Conservation (phyloP, 2,888 invertebrate genomes). For the Apoderus coryli region DNA sequence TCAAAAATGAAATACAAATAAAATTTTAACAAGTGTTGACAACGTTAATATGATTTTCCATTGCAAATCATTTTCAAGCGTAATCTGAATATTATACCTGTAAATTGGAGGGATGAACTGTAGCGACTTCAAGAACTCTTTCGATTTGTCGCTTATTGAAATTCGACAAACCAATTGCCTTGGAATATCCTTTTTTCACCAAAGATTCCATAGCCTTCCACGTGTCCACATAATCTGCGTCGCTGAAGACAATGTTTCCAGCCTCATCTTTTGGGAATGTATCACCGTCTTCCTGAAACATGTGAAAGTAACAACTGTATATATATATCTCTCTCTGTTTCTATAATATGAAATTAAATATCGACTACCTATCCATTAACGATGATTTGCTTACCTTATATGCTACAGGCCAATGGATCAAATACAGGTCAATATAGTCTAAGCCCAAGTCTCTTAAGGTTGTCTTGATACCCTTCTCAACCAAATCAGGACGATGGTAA, state of each 20-base stretch:
- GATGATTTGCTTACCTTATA: conserved; percentile 45
- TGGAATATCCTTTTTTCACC: conserved; percentile 49
- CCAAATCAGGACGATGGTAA: conserved; percentile 55
- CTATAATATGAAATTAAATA: no score
- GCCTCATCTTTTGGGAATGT: conserved; percentile 21
- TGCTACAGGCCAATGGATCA: conserved; percentile 38
- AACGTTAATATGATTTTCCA: no score
- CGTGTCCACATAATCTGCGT: conserved; percentile 60
- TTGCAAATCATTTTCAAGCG: no score
- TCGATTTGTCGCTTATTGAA: conserved; percentile 67
- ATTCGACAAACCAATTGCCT: conserved; percentile 74
- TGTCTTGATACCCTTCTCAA: conserved; percentile 27
- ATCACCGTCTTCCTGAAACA: conserved; percentile 23
- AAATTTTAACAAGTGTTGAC: no score
- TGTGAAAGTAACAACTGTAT: no score
- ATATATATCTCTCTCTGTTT: no score
- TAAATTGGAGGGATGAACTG: conserved; percentile 43
- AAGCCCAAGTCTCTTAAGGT: conserved; percentile 37
- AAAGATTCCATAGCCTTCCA: conserved; percentile 68
- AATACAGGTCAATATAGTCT: conserved; percentile 39
- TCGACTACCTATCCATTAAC: no score
- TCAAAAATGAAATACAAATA: no score
- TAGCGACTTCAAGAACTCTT: conserved; percentile 46
- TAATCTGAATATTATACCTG: no score
- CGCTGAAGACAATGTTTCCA: conserved; percentile 31